Percentiles rank a stretch among this genome's conserved stretches.
phyloP scores from a whole-genome alignment of 1,140 invertebrate genomes.

The Drosophila mayri region DNA sequence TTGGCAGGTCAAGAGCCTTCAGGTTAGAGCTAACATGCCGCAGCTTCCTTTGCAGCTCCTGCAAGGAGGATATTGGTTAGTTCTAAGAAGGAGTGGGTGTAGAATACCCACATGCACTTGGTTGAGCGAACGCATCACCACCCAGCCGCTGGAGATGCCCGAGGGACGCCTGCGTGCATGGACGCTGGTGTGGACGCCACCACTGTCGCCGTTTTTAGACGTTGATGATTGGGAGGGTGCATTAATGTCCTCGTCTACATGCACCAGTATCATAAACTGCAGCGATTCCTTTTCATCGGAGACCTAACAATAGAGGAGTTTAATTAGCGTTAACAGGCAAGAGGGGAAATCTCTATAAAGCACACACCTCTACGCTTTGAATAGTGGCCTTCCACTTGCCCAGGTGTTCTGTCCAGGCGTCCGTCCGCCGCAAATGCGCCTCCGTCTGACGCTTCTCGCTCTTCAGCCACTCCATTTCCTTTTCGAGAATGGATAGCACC shows the following conservation, averaged over 20 bases:
- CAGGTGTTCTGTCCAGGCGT: conserved; percentile 95
- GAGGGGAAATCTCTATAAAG: neutral
- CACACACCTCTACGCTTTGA: conserved; percentile 90
- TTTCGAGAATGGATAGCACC: conserved; percentile 90
- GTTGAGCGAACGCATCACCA: conserved; percentile 91
- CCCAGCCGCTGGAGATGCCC: conserved; percentile 92
- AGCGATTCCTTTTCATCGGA: conserved; percentile 92
- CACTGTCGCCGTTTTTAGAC: conserved; percentile 51
- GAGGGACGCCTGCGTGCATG: conserved; percentile 85
- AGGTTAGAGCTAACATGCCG: conserved; percentile 92
- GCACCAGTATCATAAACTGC: conserved; percentile 93
- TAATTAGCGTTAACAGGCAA: neutral
- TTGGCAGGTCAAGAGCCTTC: conserved; percentile 92
- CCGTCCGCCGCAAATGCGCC: conserved; percentile 93
- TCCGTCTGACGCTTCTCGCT: conserved; percentile 92
- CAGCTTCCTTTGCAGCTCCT: conserved; percentile 93
- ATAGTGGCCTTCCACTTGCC: conserved; percentile 94
- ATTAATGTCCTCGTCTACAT: conserved; percentile 88
- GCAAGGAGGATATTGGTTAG: conserved; percentile 56
- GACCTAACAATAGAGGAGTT: conserved; percentile 85
- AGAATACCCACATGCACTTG: conserved; percentile 89
- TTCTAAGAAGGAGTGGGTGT: neutral
- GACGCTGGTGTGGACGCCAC: conserved; percentile 13
- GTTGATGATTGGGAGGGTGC: conserved; percentile 55
- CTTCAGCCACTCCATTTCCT: conserved; percentile 92